Conservation (phyloP, 2,888 invertebrate species). For the Eledone cirrhosa region DNA sequence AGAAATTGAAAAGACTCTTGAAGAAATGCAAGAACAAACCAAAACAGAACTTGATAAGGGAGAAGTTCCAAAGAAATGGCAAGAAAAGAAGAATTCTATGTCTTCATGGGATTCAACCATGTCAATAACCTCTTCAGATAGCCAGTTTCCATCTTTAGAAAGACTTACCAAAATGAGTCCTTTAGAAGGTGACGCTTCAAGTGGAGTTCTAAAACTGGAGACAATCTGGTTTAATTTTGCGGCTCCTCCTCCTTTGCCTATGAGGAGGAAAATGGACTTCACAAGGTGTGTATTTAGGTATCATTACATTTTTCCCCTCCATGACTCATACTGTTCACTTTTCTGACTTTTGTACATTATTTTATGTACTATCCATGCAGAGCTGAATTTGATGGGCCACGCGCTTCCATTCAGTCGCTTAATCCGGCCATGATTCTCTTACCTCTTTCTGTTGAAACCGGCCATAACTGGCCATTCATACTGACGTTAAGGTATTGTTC, state of each 20-base stretch:
- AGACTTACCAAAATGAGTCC: slow-evolving; percentile 34
- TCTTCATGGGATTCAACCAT: slow-evolving; percentile 52
- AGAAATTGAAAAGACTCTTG: slow-evolving; percentile 40
- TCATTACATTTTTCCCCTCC: no score
- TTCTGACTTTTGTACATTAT: no score
- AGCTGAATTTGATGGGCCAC: no score
- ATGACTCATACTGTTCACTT: no score
- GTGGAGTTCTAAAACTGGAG: slow-evolving; percentile 87
- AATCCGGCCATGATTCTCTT: no score
- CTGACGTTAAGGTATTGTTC: no score
- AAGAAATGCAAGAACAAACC: slow-evolving; percentile 43
- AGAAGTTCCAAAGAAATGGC: slow-evolving; percentile 2
- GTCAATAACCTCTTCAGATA: slow-evolving; percentile 45
- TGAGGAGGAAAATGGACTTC: slow-evolving; percentile 92
- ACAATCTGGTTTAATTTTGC: slow-evolving; percentile 98
- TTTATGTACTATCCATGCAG: no score
- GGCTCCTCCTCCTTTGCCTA: slow-evolving; percentile 92
- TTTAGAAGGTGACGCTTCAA: slow-evolving; percentile 70
- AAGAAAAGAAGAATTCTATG: slow-evolving; percentile 18
- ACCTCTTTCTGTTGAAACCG: no score
- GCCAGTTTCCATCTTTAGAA: slow-evolving; percentile 31
- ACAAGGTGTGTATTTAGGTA: slow-evolving; percentile 74
- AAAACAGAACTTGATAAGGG: slow-evolving; percentile 41
- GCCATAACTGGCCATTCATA: no score
- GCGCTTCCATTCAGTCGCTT: no score